Evolutionary conservation across 2,113 vertebrate species (phyloP).

Genomic region (Coracopsis vasa): DNA sequence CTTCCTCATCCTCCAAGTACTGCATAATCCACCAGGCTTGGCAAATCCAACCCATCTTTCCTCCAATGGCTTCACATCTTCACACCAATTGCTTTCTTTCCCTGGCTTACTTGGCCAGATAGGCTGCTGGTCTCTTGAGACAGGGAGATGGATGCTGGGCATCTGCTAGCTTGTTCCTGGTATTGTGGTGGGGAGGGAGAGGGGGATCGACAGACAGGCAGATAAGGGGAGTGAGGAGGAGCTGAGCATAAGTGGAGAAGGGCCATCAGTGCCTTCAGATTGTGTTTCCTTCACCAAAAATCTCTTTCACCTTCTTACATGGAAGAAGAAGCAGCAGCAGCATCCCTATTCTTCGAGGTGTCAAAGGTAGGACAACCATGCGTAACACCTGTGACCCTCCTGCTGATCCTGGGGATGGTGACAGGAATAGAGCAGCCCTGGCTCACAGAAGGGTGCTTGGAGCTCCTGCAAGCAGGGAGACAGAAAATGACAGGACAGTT

Average conservation of each 20-base stretch:
- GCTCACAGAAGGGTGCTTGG: constrained; percentile 25
- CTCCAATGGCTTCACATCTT: background rate
- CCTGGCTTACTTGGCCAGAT: background rate
- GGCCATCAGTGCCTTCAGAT: background rate
- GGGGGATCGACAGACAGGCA: background rate
- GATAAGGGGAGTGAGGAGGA: background rate
- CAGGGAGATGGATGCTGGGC: background rate
- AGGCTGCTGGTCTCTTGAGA: constrained; percentile 2
- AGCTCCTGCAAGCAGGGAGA: constrained; percentile 5
- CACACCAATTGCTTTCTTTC: background rate
- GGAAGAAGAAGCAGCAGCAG: background rate
- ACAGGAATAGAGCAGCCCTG: background rate
- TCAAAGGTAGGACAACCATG: background rate
- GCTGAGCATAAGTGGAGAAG: background rate
- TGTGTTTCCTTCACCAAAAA: background rate
- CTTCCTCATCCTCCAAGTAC: background rate
- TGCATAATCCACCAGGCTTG: constrained; percentile 11
- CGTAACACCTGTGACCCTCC: background rate
- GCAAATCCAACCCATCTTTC: background rate
- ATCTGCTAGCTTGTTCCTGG: background rate
- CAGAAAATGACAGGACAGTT: constrained; percentile 4
- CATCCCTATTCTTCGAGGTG: background rate
- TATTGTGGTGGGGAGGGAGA: background rate
- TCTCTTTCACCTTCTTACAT: background rate
- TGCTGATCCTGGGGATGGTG: background rate